Conservation (phyloP, 2,797 vertebrate genomes). For the Perodicticus potto region DNA sequence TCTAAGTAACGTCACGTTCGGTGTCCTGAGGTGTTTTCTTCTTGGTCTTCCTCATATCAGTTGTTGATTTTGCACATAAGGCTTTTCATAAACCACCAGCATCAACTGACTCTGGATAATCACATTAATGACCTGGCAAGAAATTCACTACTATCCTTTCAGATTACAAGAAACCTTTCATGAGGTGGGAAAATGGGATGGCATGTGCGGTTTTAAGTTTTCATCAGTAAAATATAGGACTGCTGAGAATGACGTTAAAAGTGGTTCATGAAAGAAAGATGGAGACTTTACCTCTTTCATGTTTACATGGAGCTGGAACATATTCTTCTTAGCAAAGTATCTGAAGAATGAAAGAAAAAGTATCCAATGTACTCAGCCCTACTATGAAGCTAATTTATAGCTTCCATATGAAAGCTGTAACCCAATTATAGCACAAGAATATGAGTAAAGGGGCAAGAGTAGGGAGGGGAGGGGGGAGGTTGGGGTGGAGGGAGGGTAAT, state of each 20-base stretch:
- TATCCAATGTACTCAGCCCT: no score
- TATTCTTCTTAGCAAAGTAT: no score
- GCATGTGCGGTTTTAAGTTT: conserved; percentile 1
- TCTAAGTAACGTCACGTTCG: background rate
- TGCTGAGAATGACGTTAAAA: background rate
- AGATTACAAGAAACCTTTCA: conserved; percentile 23
- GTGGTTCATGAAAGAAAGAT: background rate
- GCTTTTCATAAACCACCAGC: conserved; percentile 1
- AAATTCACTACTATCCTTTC: conserved; percentile 35
- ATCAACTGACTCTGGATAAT: conserved; percentile 23
- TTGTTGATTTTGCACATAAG: background rate
- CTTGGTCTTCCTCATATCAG: background rate
- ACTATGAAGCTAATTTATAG: no score
- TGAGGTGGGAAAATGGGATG: conserved; percentile 30
- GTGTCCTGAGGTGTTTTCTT: background rate
- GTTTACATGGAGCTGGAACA: no score
- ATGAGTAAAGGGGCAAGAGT: no score
- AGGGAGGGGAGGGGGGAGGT: no score
- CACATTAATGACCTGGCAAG: background rate
- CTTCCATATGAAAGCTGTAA: no score
- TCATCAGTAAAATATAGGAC: background rate
- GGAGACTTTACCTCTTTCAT: no score
- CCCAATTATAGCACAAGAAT: no score
- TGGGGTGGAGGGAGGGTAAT: no score
- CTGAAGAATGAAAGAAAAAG: no score